Evolutionary conservation across 2,113 vertebrate species (phyloP).

Genomic region (Sprattus sprattus): DNA sequence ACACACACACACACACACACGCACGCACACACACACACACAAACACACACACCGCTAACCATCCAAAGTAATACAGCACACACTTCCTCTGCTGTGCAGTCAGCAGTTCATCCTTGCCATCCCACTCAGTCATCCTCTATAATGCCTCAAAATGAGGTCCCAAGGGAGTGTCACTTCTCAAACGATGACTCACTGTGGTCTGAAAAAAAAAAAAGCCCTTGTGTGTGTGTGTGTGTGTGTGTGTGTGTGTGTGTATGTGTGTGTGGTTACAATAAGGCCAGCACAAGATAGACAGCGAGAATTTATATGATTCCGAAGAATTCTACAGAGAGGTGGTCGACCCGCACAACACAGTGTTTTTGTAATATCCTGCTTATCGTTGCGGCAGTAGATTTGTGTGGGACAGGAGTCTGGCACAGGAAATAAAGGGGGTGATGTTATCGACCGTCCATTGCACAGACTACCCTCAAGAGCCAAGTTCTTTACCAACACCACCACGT

Average conservation of each 20-base stretch:
- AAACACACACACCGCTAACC: not conserved
- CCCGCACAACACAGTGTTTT: slow-evolving; percentile 42
- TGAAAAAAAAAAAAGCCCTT: not conserved
- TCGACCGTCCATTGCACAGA: slow-evolving; percentile 47
- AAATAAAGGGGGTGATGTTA: slow-evolving; percentile 62
- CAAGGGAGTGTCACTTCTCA: not conserved
- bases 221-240: no score
- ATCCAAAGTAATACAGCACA: not conserved
- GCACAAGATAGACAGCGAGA: not conserved
- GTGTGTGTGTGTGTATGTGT: no score
- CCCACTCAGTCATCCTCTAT: not conserved
- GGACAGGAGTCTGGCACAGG: slow-evolving; percentile 54
- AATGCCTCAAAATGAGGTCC: not conserved
- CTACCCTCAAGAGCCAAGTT: not conserved
- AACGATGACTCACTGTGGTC: not conserved
- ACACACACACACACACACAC: no score
- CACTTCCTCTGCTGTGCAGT: not conserved
- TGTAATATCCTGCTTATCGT: slow-evolving; percentile 71
- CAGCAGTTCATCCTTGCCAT: not conserved
- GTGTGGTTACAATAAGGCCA: not conserved
- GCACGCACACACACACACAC: no score
- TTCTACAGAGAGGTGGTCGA: not conserved
- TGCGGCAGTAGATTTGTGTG: slow-evolving; percentile 54
- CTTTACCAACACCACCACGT: no score
- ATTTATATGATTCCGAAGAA: not conserved